Evolutionary conservation across 2,797 vertebrate species (phyloP), one percentile per base, ranked within the genome.

Genomic region (Gymnoscopelus braueri): DNA sequence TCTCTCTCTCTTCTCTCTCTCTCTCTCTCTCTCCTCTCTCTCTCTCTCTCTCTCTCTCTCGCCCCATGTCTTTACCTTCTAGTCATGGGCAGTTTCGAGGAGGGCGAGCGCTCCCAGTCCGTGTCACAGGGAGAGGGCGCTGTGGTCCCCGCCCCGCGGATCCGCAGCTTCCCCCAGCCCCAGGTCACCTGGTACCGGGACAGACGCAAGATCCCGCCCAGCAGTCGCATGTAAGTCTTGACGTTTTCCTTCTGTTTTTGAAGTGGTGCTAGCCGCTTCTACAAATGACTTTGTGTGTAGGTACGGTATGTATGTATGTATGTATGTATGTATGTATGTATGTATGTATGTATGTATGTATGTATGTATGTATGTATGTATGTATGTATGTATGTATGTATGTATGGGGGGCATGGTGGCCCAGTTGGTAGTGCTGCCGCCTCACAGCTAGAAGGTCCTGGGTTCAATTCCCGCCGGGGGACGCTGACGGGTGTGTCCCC

Each of bases 71-170:
- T 35, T 6, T 35, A 35, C 15, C 12, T 0, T 53, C 32, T 81
- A 99, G 97, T 97, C 81, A 98, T 99, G 97, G 97, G 96, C n/a
- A 96, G 93, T 88, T 99, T 99, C 0, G 97, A 98, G 82, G 97
- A 96, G 69, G 88, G 93, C 0, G 96, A 98, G 83, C 88, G 92
- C 1, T 74, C 75, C 69, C 95, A 97, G 89, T 93, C 92, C 0
- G 91, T 98, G 69, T 97, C 96, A 19, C 97, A 99, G 3, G 97
- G 98, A 2, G 95, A 98, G 66, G 98, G 97, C 0, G 97, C 97
- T 0, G 95, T 98, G 5, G 87, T 99, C 81, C 89, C 39, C 0
- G 96, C 97, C 0, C 97, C 97, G 0, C 95, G 78, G 81, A 99
- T 99, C 50, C 92, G 95, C 90, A 98, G 97, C 87, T 99, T 97